These are phyloP conservation scores for Oxyura jamaicensis DNA, from an alignment of 2,113 vertebrate species.

Conservation along the genomic window DNA sequence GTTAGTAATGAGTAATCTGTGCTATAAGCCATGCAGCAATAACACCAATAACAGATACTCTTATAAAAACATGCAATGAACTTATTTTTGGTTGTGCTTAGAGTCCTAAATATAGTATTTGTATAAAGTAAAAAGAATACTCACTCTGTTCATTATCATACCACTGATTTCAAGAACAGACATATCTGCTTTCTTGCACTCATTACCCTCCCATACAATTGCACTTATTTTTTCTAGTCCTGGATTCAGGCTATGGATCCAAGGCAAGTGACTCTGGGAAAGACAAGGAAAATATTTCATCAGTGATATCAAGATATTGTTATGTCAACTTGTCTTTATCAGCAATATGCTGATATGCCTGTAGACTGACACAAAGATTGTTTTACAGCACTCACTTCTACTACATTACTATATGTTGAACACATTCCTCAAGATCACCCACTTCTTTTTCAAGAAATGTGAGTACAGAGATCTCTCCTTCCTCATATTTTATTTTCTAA, in stretches of 20 bases:
- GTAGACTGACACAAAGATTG: not conserved
- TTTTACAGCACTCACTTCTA: not conserved
- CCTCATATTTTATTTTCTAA: not conserved
- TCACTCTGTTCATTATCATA: conserved; percentile 98
- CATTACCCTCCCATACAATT: conserved; percentile 98
- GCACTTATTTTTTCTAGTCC: conserved; percentile 97
- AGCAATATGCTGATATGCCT: not conserved
- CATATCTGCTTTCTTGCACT: conserved; percentile 99
- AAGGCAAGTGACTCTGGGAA: conserved; percentile 90
- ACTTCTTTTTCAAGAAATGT: not conserved
- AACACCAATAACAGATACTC: not conserved
- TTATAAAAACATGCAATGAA: not conserved
- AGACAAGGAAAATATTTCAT: conserved; percentile 1
- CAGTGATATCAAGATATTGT: not conserved
- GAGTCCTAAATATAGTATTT: not conserved
- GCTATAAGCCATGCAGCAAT: not conserved
- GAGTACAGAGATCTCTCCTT: not conserved
- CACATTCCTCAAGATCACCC: not conserved
- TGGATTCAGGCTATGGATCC: conserved; percentile 93
- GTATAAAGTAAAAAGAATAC: conserved; percentile 42
- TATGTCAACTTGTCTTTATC: not conserved
- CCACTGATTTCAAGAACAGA: conserved; percentile 99
- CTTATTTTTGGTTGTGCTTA: not conserved
- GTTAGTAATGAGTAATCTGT: not conserved
- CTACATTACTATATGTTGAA: not conserved